phyloP scores from a whole-genome alignment of 2,113 vertebrate species.

The Bolborhynchus lineola region DNA sequence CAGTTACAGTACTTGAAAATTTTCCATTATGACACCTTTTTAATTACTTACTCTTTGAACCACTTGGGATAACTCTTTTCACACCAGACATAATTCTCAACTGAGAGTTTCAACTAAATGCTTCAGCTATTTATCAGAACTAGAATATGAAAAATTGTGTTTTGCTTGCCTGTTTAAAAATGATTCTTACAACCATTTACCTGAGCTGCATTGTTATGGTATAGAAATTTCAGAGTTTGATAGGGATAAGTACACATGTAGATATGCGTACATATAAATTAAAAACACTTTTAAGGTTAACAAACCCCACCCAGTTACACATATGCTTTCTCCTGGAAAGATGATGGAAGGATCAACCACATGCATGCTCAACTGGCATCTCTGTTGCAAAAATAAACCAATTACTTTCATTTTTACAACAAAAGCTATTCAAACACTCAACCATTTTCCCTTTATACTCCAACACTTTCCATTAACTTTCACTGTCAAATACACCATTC shows the following conservation, averaged over 20 bases:
- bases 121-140: neutral
- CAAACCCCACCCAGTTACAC: neutral
- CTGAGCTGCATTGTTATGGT: neutral
- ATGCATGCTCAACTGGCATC: neutral
- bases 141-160: neutral
- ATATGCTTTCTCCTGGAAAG: neutral
- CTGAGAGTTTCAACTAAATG: neutral
- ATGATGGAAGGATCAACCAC: neutral
- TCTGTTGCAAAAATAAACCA: neutral
- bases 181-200: neutral
- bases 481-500: neutral
- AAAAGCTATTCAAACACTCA: neutral
- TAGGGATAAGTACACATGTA: neutral
- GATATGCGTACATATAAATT: neutral
- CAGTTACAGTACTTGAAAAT: neutral
- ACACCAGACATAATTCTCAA: neutral
- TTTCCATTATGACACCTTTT: neutral
- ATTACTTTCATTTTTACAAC: neutral
- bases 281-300: neutral
- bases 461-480: neutral
- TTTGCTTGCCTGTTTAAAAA: neutral
- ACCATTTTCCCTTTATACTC: neutral
- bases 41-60: constrained; percentile 1
- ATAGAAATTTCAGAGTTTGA: neutral
- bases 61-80: neutral